These are phyloP conservation scores for Lophius americanus DNA, from an alignment of 2,797 vertebrate genomes.

Conservation along the genomic window DNA sequence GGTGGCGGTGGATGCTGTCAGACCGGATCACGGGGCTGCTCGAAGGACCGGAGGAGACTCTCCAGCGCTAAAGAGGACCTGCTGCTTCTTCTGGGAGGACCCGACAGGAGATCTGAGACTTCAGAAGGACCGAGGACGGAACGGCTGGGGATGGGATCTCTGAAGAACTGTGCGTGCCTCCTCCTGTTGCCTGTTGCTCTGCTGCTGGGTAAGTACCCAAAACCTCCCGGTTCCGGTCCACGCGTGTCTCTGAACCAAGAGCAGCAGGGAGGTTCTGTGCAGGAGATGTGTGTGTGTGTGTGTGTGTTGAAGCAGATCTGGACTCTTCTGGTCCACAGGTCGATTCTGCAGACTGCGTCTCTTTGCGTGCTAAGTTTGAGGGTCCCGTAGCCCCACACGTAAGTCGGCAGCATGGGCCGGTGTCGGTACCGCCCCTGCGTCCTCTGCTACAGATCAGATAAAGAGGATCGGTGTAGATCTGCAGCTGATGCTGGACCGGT, in stretches of 20 bases:
- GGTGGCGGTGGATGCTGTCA: constrained; percentile 46
- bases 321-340: neutral
- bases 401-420: constrained; percentile 3
- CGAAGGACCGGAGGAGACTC: constrained; percentile 31
- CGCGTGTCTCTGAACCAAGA: neutral
- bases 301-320: neutral
- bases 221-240: neutral
- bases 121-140: constrained; percentile 28
- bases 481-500: too few relatives aligned
- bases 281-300: neutral
- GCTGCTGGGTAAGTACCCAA: constrained; percentile 78
- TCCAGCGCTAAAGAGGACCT: constrained; percentile 22
- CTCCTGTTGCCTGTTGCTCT: constrained; percentile 84
- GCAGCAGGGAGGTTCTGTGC: neutral
- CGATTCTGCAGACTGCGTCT: neutral
- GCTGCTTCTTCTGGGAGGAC: neutral
- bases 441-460: neutral
- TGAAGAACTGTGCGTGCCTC: constrained; percentile 70
- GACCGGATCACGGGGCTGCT: constrained; percentile 48
- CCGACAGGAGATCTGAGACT: constrained; percentile 37
- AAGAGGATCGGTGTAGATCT: too few relatives aligned
- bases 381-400: constrained; percentile 1
- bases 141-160: constrained; percentile 71
- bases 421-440: constrained; percentile 11
- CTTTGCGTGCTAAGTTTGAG: neutral